A percentile compares a stretch with the other conserved stretches of the same genome.
These are phyloP conservation scores for Drosophila willistoni DNA, from an alignment of 1,140 invertebrate species.

Conservation along the genomic window DNA sequence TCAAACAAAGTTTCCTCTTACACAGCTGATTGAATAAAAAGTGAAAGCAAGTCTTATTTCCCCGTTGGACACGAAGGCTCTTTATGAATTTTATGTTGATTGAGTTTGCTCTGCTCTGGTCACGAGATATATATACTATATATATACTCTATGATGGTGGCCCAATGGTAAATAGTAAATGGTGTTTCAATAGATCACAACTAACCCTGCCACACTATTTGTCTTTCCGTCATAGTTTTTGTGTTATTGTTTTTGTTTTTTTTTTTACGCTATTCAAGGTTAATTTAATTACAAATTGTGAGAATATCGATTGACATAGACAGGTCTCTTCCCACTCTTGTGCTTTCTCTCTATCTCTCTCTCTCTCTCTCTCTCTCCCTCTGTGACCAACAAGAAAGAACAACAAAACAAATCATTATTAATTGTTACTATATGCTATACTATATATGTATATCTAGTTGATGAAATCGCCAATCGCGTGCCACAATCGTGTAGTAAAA, in stretches of 20 bases:
- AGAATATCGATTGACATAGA: slow-evolving; percentile 47
- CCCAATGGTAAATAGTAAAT: neutral
- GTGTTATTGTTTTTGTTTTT: slow-evolving; percentile 49
- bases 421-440: slow-evolving; percentile 25
- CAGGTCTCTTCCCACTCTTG: neutral
- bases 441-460: neutral
- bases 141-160: too few relatives aligned
- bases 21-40: too few relatives aligned
- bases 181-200: neutral
- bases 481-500: slow-evolving; percentile 28
- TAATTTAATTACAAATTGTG: slow-evolving; percentile 69
- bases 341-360: too few relatives aligned
- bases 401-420: slow-evolving; percentile 31
- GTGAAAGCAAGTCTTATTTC: too few relatives aligned
- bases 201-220: neutral
- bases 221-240: slow-evolving; percentile 9
- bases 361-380: too few relatives aligned
- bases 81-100: too few relatives aligned
- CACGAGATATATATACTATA: neutral
- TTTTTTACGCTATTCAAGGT: slow-evolving; percentile 59
- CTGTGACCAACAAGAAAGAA: slow-evolving; percentile 26
- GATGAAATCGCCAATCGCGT: slow-evolving; percentile 29
- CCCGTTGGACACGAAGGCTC: too few relatives aligned
- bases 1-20: too few relatives aligned
- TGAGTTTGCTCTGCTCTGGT: neutral